Conservation (phyloP, 2,888 invertebrate species). For the Lobophora halterata region DNA sequence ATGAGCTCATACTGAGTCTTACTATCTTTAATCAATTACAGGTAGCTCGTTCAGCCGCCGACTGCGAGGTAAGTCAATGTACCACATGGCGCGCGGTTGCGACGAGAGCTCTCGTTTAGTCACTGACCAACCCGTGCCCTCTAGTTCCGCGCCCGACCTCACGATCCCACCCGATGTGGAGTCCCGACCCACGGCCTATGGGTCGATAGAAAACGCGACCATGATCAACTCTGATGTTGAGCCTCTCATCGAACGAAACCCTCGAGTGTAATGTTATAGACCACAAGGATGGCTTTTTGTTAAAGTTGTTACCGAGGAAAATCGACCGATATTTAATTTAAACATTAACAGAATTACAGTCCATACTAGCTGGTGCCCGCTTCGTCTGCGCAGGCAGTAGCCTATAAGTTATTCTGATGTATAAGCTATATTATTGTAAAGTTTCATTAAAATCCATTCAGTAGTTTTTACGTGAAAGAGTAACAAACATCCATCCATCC, state of each 20-base stretch:
- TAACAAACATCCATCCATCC: too few relatives aligned
- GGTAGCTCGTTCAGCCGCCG: slow-evolving; percentile 89
- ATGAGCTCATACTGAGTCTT: too few relatives aligned
- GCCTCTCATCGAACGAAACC: slow-evolving; percentile 48
- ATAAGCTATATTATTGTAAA: too few relatives aligned
- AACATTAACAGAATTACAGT: too few relatives aligned
- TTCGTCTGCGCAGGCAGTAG: too few relatives aligned
- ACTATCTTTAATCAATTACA: slow-evolving; percentile 45
- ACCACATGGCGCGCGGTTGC: slow-evolving; percentile 86
- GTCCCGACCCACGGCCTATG: slow-evolving; percentile 59
- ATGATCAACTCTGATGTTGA: slow-evolving; percentile 56
- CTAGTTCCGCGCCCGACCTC: slow-evolving; percentile 63
- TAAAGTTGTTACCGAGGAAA: too few relatives aligned
- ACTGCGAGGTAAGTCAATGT: slow-evolving; percentile 88
- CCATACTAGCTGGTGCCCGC: too few relatives aligned
- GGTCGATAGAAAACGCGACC: slow-evolving; percentile 57
- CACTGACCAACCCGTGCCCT: slow-evolving; percentile 48
- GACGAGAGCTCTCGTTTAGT: slow-evolving; percentile 81
- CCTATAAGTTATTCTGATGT: too few relatives aligned
- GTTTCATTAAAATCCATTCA: too few relatives aligned
- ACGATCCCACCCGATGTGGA: slow-evolving; percentile 52
- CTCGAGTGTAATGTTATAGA: slow-evolving; percentile 49
- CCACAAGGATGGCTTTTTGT: too few relatives aligned
- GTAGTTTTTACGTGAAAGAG: too few relatives aligned
- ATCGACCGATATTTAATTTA: too few relatives aligned